phyloP scores from a whole-genome alignment of 2,113 vertebrate species.

The Cheilinus undulatus region DNA sequence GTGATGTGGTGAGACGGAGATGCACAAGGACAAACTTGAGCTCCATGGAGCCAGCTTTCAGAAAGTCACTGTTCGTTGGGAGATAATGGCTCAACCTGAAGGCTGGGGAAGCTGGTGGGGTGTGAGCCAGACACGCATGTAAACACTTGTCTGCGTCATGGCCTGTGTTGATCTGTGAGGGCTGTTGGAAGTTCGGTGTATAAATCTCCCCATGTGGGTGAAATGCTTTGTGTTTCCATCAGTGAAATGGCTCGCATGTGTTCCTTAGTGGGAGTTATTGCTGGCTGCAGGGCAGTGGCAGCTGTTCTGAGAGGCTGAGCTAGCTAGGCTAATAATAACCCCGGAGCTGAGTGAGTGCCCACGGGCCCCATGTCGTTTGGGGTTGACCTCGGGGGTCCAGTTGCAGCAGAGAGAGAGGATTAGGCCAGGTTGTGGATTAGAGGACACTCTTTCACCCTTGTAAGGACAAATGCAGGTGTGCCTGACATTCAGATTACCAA shows the following conservation, averaged over 20 bases:
- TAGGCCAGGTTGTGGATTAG: conserved; percentile 60
- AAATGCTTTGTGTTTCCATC: conserved; percentile 37
- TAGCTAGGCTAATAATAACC: conserved; percentile 75
- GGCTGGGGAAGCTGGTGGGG: conserved; percentile 15
- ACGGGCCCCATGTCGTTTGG: conserved; percentile 37
- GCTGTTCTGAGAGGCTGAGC: conserved; percentile 70
- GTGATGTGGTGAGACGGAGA: conserved; percentile 64
- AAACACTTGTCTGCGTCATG: conserved; percentile 24
- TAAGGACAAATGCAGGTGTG: conserved; percentile 36
- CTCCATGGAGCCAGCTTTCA: conserved; percentile 54
- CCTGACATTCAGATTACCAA: neutral
- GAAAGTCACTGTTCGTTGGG: conserved; percentile 49
- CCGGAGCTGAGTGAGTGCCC: conserved; percentile 45
- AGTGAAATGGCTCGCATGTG: conserved; percentile 50
- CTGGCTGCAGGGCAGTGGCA: conserved; percentile 64
- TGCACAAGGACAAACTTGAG: conserved; percentile 71
- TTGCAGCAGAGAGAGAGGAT: conserved; percentile 65
- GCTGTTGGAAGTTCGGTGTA: conserved; percentile 28
- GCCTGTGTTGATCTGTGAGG: conserved; percentile 27
- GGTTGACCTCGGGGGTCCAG: conserved; percentile 64
- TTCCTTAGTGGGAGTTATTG: conserved; percentile 56
- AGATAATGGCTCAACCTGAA: conserved; percentile 41
- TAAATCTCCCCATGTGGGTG: conserved; percentile 21
- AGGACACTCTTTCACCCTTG: conserved; percentile 34
- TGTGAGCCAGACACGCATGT: conserved; percentile 20